Conservation (phyloP, 2,113 vertebrate genomes). For the zebrafish (Danio rerio) region DNA sequence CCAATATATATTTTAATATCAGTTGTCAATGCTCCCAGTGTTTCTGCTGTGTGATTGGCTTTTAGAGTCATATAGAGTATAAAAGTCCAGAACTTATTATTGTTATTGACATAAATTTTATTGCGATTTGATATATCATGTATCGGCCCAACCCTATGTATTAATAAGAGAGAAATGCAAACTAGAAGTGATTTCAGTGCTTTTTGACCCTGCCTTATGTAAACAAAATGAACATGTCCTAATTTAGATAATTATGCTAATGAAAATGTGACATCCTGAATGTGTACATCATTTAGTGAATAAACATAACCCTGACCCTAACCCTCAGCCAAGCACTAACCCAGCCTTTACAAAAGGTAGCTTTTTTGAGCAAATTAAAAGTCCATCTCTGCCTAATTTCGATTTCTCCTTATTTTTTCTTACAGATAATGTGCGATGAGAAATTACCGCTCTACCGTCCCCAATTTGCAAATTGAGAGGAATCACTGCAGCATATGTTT, state of each 20-base stretch:
- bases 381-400: background rate
- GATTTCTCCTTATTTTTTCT: background rate
- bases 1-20: too few species aligned
- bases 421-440: background rate
- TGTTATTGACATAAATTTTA: too few species aligned
- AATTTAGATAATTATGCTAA: background rate
- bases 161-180: background rate
- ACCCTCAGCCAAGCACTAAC: too few species aligned
- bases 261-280: background rate
- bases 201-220: background rate
- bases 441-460: background rate
- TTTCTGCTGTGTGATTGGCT: too few species aligned
- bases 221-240: background rate
- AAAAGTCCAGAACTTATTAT: too few species aligned
- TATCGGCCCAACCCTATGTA: too few species aligned
- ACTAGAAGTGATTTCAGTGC: background rate
- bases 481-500: background rate
- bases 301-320: background rate
- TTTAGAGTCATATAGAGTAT: too few species aligned
- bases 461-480: background rate
- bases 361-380: background rate
- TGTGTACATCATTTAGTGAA: background rate
- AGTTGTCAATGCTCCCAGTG: too few species aligned
- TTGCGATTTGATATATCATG: too few species aligned
- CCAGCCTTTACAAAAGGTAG: background rate